Evolutionary conservation across 2,797 vertebrate species (phyloP).

Genomic region (Taenioides sp.): DNA sequence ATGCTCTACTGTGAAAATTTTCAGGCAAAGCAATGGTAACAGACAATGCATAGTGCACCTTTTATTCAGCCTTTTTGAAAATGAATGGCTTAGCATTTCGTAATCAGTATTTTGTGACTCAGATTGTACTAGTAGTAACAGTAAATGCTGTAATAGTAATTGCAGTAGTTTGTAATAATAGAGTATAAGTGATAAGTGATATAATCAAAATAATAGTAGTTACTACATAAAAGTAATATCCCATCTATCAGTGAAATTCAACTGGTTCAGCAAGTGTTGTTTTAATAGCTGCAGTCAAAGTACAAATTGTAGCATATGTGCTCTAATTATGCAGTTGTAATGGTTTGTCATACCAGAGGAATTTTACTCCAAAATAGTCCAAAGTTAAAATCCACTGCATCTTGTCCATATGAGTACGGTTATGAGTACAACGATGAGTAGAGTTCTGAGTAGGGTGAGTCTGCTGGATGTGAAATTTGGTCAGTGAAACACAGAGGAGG

Average conservation of each 20-base stretch:
- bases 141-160: neutral
- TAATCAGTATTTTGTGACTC: neutral
- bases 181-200: neutral
- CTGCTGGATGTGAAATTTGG: conserved; percentile 11
- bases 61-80: too few species aligned
- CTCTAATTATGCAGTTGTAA: neutral
- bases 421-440: too few species aligned
- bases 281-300: neutral
- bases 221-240: neutral
- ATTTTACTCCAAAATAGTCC: neutral
- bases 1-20: too few species aligned
- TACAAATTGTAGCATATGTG: neutral
- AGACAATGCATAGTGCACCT: too few species aligned
- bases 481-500: conserved; percentile 24
- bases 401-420: conserved; percentile 27
- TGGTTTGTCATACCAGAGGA: neutral
- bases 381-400: conserved; percentile 1
- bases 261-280: neutral
- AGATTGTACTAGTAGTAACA: neutral
- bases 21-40: too few species aligned
- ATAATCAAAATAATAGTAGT: neutral
- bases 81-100: too few species aligned
- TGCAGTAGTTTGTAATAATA: neutral
- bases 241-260: neutral
- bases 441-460: neutral